Evolutionary conservation across 2,113 vertebrate species (phyloP).

Genomic region (Dendrocopos noguchii): DNA sequence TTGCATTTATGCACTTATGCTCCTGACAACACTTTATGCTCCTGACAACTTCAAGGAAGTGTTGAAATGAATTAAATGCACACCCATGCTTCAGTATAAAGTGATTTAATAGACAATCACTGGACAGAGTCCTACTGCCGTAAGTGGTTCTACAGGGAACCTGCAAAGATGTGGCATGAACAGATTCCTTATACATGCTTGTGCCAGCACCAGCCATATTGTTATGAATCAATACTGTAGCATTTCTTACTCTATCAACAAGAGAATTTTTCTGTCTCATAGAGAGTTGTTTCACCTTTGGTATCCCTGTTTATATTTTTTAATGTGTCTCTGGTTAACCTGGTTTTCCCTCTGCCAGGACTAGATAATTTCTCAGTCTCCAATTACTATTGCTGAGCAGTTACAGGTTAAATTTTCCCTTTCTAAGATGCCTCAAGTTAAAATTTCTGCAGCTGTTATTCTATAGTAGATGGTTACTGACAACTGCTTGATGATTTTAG

Average conservation of each 20-base stretch:
- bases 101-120: not conserved
- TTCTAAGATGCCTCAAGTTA: not conserved
- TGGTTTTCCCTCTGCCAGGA: not conserved
- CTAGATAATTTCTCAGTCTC: not conserved
- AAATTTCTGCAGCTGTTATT: not conserved
- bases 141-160: not conserved
- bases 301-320: not conserved
- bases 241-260: not conserved
- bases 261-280: not conserved
- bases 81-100: not conserved
- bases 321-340: not conserved
- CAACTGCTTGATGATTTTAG: not conserved
- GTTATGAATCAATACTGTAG: not conserved
- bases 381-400: not conserved
- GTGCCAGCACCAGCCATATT: not conserved
- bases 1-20: not conserved
- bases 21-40: too few species aligned
- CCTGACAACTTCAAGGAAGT: not conserved
- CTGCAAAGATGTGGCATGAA: not conserved
- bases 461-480: not conserved
- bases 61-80: not conserved
- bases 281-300: not conserved
- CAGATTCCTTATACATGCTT: not conserved
- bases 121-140: accelerated
- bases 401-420: not conserved